phyloP scores from a whole-genome alignment of 2,888 invertebrate species.

The Synergus japonicus region DNA sequence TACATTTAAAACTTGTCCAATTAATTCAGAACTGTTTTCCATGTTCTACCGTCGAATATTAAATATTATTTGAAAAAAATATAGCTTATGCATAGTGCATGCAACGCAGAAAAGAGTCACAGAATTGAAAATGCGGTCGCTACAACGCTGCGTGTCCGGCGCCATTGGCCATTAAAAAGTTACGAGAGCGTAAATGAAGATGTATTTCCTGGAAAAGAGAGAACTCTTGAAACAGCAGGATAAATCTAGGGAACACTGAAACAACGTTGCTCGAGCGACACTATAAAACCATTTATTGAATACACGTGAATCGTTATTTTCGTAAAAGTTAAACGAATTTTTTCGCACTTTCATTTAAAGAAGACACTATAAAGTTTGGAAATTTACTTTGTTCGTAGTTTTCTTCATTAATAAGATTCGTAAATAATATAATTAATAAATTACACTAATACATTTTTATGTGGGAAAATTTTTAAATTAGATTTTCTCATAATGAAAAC shows the following conservation, averaged over 20 bases:
- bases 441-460: too few species aligned
- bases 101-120: not conserved
- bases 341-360: not conserved
- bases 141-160: slow-evolving; percentile 1
- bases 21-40: not conserved
- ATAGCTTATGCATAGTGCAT: not conserved
- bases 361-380: not conserved
- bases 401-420: too few species aligned
- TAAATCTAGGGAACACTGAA: not conserved
- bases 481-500: not conserved
- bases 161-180: slow-evolving; percentile 66
- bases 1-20: not conserved
- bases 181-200: slow-evolving; percentile 67
- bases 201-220: slow-evolving; percentile 58
- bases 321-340: not conserved
- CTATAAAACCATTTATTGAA: slow-evolving; percentile 7
- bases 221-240: slow-evolving; percentile 13
- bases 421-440: too few species aligned
- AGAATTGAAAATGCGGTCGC: not conserved
- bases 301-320: not conserved
- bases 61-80: not conserved
- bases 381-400: too few species aligned
- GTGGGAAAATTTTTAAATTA: too few species aligned
- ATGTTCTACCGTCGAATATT: not conserved
- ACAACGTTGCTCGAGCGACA: not conserved